phyloP scores from a whole-genome alignment of 2,888 invertebrate genomes.

The Scaptomyza reducta region DNA sequence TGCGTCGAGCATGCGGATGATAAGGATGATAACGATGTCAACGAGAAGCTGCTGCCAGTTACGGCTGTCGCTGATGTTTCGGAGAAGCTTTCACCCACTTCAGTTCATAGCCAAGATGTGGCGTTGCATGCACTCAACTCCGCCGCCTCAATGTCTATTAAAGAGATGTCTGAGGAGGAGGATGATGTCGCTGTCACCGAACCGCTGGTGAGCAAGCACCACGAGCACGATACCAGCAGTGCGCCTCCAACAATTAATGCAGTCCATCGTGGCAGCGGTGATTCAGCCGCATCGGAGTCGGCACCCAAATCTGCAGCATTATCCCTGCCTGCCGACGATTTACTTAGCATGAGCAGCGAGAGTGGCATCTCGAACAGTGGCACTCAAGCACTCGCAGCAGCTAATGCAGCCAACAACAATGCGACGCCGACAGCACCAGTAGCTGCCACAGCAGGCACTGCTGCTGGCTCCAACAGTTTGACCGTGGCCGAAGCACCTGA shows the following conservation, averaged over 20 bases:
- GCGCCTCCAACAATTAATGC: constrained; percentile 35
- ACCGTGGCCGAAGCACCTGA: constrained; percentile 78
- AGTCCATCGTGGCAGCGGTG: constrained; percentile 66
- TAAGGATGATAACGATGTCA: constrained; percentile 64
- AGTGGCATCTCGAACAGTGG: constrained; percentile 68
- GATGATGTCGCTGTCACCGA: constrained; percentile 64
- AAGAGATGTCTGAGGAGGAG: constrained; percentile 79
- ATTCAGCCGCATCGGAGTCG: constrained; percentile 61
- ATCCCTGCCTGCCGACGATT: constrained; percentile 71
- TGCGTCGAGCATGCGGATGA: constrained; percentile 63
- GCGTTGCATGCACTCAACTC: constrained; percentile 66
- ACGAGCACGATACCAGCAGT: constrained; percentile 35
- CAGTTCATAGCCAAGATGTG: constrained; percentile 70
- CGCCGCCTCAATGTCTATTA: constrained; percentile 79
- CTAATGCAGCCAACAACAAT: constrained; percentile 41
- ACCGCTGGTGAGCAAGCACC: constrained; percentile 54
- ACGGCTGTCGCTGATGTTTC: constrained; percentile 27
- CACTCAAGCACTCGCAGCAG: constrained; percentile 18
- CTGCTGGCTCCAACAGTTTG: constrained; percentile 60
- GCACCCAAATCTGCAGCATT: constrained; percentile 79
- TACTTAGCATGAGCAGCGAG: constrained; percentile 74
- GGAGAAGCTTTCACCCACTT: constrained; percentile 70
- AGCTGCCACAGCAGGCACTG: constrained; percentile 24
- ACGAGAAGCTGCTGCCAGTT: constrained; percentile 67
- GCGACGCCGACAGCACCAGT: constrained; percentile 52